Conservation (phyloP, 2,888 invertebrate genomes). For the Digitonthophagus gazella region DNA sequence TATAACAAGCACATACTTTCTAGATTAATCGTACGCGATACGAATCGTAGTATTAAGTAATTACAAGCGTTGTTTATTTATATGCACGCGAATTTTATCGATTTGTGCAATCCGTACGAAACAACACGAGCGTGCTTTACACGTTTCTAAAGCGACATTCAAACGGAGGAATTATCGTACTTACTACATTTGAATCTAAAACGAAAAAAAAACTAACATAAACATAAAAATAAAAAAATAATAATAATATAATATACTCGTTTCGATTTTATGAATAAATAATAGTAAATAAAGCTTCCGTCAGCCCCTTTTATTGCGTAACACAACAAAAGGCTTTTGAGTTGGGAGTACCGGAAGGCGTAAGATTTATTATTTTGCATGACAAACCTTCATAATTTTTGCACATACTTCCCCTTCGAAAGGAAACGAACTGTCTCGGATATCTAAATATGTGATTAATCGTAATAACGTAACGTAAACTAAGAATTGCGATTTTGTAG, state of each 20-base stretch:
- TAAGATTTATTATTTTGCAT: conserved; percentile 25
- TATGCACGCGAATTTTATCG: conserved; percentile 36
- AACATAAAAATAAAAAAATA: too few relatives aligned
- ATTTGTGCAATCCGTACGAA: neutral
- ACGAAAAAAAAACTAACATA: too few relatives aligned
- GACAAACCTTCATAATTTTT: conserved; percentile 21
- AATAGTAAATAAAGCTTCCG: neutral
- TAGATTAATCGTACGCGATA: conserved; percentile 28
- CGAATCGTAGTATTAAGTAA: conserved; percentile 39
- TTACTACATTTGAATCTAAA: too few relatives aligned
- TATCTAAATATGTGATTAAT: conserved; percentile 15
- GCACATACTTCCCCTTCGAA: conserved; percentile 18
- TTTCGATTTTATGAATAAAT: neutral
- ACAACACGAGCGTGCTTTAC: neutral
- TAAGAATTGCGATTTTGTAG: neutral
- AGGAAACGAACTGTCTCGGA: conserved; percentile 7
- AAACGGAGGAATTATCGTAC: too few relatives aligned
- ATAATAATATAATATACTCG: too few relatives aligned
- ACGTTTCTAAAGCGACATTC: neutral
- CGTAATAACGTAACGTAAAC: neutral
- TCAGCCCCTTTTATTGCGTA: neutral
- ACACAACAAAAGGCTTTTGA: neutral
- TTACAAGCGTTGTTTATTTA: conserved; percentile 39
- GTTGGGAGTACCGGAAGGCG: neutral
- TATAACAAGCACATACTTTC: neutral